Base-by-base conservation (phyloP, 2,797 vertebrate genomes). In the Acridotheres tristis region DNA sequence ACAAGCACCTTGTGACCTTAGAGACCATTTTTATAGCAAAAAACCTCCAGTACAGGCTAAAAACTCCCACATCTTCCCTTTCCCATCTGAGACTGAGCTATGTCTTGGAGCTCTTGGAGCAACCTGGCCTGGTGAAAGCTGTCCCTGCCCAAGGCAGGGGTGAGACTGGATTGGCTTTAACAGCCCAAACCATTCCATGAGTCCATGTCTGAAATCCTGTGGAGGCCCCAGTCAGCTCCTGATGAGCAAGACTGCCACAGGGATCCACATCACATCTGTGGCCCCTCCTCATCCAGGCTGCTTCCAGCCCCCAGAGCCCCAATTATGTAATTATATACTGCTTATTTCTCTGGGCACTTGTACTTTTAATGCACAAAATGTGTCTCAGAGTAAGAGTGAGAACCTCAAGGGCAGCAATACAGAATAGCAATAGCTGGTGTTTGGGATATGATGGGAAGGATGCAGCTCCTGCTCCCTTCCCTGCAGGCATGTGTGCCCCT, bases 391-490 rank as follows among this genome's bases (percentile, higher is more conserved):
- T 1, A 11, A 7, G 25, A 10, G 14, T 2, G 38, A 59, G n/a
- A 20, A 5, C 10, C 22, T 8, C 6, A 22, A 2, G 0, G 4
- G 36, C 59, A 72, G 18, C 3, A 9, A 1, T 0, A 5, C 27
- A 21, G 34, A 3, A 8, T 36, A 36, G 36, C 36, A 36, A 36
- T 36, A 36, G 54, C 25, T 20, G 61, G 22, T 16, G 53, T 10
- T 30, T 1, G 48, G 48, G 26, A 27, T 23, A 1, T 2, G 13
- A 15, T 13, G 66, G 78, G 40, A 48, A 50, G 51, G 57, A 29
- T n/a, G 16, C 66, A 74, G 10, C 1, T 7, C 65, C 4, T 3
- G 3, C 43, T 62, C 38, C 11, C 42, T 14, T 11, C 30, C 77
- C 88, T 30, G 50, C 59, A 50, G 59, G 36, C 7, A 1, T 1